Evolutionary conservation across 2,113 vertebrate species (phyloP).

Genomic region (Phyllostomus hastatus): DNA sequence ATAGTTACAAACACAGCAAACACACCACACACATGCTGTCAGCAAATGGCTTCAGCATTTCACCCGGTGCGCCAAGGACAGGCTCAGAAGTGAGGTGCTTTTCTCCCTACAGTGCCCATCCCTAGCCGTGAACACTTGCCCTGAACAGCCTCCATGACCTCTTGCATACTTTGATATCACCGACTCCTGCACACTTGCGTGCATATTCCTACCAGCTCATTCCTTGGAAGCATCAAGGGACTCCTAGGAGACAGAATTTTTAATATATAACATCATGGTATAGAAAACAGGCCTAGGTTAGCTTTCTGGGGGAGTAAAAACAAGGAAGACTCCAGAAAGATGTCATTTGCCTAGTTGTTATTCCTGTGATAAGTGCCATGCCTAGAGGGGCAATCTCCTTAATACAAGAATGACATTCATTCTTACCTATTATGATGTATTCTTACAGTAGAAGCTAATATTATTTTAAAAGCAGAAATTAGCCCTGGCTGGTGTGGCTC

Average conservation of each 20-base stretch:
- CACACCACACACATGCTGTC: neutral
- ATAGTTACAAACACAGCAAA: neutral
- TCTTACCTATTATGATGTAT: neutral
- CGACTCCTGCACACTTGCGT: neutral
- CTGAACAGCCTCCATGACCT: neutral
- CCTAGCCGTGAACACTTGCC: neutral
- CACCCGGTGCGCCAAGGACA: neutral
- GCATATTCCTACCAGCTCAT: neutral
- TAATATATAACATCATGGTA: neutral
- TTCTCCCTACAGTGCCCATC: neutral
- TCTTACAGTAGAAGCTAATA: neutral
- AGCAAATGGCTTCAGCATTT: neutral
- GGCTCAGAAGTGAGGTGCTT: neutral
- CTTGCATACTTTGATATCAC: neutral
- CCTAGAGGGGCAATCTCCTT: neutral
- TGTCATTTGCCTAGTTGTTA: neutral
- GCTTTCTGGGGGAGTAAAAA: neutral
- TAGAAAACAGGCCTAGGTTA: neutral
- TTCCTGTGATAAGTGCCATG: neutral
- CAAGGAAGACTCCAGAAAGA: neutral
- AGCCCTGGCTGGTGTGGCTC: too few species aligned
- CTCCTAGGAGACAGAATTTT: neutral
- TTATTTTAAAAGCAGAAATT: neutral
- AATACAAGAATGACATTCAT: neutral
- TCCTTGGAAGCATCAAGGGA: neutral